A percentile compares a stretch with the other conserved stretches of the same genome.
These are phyloP conservation scores for Yoshiicerus persimilis DNA, from an alignment of 1,140 invertebrate genomes.

Conservation along the genomic window DNA sequence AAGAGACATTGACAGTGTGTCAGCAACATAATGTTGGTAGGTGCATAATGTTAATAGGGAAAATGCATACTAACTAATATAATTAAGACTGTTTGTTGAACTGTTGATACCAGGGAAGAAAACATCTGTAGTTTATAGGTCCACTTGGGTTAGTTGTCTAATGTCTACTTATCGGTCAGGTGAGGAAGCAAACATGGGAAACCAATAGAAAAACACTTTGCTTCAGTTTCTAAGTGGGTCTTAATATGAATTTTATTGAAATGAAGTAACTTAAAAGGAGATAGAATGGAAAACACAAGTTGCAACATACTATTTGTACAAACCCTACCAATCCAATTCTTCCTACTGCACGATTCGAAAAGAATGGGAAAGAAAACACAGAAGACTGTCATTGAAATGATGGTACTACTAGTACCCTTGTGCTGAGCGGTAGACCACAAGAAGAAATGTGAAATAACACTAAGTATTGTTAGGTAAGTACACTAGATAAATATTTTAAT, in stretches of 20 bases:
- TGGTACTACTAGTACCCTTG: no score
- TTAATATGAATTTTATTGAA: constrained; percentile 39
- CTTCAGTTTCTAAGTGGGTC: constrained; percentile 26
- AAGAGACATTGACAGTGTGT: no score
- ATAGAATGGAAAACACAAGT: neutral
- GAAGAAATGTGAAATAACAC: no score
- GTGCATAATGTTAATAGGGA: no score
- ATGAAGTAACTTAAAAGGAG: constrained; percentile 24
- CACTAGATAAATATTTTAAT: no score
- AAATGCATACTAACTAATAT: neutral
- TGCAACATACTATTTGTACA: neutral
- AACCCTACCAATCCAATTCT: neutral
- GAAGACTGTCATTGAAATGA: no score
- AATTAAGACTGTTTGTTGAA: neutral
- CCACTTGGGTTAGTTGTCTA: neutral
- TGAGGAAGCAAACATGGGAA: neutral
- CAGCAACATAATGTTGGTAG: no score
- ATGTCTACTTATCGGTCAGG: constrained; percentile 21
- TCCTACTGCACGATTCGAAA: neutral
- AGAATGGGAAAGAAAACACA: neutral
- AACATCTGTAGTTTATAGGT: constrained; percentile 9
- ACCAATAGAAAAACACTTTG: neutral
- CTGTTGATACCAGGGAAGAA: neutral
- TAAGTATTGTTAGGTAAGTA: no score
- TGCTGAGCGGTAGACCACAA: no score